Percentiles rank a stretch among this genome's conserved stretches.
Evolutionary conservation across 53 echinoderm and acorn worm species (phyloP).

Genomic region (Luidia sarsii): DNA sequence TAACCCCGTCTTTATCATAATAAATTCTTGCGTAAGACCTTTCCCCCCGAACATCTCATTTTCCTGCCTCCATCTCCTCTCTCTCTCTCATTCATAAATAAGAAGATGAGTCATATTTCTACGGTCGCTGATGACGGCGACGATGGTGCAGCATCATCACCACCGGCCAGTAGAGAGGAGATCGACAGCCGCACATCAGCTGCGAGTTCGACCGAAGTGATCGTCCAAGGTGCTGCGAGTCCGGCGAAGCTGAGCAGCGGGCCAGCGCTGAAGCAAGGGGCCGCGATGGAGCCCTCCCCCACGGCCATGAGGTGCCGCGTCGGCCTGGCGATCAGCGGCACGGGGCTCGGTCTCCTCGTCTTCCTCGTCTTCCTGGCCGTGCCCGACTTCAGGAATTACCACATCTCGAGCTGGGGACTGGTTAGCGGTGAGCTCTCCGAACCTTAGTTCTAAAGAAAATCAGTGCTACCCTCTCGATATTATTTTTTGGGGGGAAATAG

Average conservation of each 20-base stretch:
- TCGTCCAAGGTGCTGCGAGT: neutral
- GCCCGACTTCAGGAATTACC: constrained; percentile 68
- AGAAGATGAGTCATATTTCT: constrained; percentile 47
- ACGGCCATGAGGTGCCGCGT: constrained; percentile 66
- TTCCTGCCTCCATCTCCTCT: too few species aligned
- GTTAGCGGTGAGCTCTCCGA: constrained; percentile 78
- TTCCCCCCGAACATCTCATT: too few species aligned
- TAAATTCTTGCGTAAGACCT: too few species aligned
- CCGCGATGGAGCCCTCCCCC: constrained; percentile 52
- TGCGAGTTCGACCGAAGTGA: neutral
- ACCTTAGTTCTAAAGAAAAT: neutral
- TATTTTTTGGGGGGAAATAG: too few species aligned
- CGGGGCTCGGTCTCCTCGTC: constrained; percentile 63
- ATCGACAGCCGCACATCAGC: too few species aligned
- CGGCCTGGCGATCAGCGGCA: constrained; percentile 63
- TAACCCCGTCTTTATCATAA: too few species aligned
- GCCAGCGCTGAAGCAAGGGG: constrained; percentile 21
- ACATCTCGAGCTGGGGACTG: constrained; percentile 84
- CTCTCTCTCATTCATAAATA: constrained; percentile 29
- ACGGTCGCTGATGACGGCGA: neutral
- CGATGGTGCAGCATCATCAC: constrained; percentile 5
- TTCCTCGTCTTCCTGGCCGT: constrained; percentile 77
- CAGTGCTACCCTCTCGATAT: neutral
- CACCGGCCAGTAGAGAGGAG: too few species aligned
- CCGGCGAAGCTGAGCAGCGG: neutral